Conservation (phyloP, 2,113 vertebrate species). For the Varanus salvator region DNA sequence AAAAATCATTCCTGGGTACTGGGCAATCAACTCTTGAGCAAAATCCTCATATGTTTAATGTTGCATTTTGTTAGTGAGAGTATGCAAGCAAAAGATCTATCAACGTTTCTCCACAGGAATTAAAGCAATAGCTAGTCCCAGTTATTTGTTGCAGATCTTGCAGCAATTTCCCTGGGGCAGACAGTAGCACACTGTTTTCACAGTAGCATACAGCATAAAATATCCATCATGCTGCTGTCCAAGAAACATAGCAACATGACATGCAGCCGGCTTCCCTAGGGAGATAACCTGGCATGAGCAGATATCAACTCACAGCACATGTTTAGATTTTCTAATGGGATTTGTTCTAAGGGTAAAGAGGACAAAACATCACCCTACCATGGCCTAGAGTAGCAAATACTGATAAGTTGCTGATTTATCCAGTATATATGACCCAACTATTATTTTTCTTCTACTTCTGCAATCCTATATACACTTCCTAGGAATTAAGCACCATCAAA, state of each 20-base stretch:
- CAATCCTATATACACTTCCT: not conserved
- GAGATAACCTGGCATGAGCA: constrained; percentile 78
- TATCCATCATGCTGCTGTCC: constrained; percentile 73
- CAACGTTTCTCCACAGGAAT: constrained; percentile 34
- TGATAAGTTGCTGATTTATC: constrained; percentile 68
- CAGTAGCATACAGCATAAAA: constrained; percentile 61
- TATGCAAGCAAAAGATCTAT: constrained; percentile 36
- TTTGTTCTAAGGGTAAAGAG: constrained; percentile 66
- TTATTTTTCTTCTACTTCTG: constrained; percentile 68
- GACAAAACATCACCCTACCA: constrained; percentile 77
- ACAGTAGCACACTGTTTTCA: constrained; percentile 79
- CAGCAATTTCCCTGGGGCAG: constrained; percentile 50
- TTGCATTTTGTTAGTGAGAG: constrained; percentile 20
- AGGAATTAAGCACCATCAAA: not conserved
- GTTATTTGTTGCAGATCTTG: constrained; percentile 56
- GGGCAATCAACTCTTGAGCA: constrained; percentile 13
- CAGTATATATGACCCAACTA: constrained; percentile 66
- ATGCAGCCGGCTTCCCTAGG: constrained; percentile 72
- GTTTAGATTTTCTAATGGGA: constrained; percentile 79
- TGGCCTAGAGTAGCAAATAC: constrained; percentile 76
- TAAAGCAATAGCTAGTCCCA: constrained; percentile 49
- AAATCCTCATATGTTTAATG: constrained; percentile 12
- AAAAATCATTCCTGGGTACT: constrained; percentile 19
- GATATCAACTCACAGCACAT: constrained; percentile 79
- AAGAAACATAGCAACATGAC: constrained; percentile 74